These are phyloP conservation scores for Morpho deidamia DNA, from an alignment of 2,888 invertebrate genomes.

Conservation along the genomic window DNA sequence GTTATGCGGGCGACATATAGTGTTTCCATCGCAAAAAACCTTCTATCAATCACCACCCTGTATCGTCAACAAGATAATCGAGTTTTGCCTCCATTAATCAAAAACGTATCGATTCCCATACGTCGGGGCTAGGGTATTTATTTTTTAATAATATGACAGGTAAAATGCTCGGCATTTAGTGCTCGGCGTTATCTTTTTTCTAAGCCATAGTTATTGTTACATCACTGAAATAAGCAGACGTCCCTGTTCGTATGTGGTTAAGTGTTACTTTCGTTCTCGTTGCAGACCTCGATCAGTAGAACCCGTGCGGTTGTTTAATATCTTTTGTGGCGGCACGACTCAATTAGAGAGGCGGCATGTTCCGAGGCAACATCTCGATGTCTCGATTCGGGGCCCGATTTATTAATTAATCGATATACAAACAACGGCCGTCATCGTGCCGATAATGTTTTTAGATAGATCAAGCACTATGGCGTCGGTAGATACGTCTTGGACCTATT, in stretches of 20 bases:
- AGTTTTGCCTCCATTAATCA: slow-evolving; percentile 66
- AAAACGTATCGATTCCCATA: slow-evolving; percentile 68
- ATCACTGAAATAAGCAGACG: neutral
- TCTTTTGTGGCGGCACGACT: slow-evolving; percentile 70
- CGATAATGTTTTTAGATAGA: slow-evolving; percentile 57
- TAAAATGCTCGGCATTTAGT: slow-evolving; percentile 74
- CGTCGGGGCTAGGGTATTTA: slow-evolving; percentile 53
- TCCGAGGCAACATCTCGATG: slow-evolving; percentile 63
- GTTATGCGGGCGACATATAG: slow-evolving; percentile 46
- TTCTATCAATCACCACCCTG: slow-evolving; percentile 38
- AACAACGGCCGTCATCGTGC: slow-evolving; percentile 71
- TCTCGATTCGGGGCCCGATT: slow-evolving; percentile 67
- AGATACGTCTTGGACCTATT: slow-evolving; percentile 24
- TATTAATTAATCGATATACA: slow-evolving; percentile 79
- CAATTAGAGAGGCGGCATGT: slow-evolving; percentile 74
- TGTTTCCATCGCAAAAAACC: slow-evolving; percentile 34
- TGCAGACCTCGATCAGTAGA: slow-evolving; percentile 1
- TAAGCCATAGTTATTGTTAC: slow-evolving; percentile 24
- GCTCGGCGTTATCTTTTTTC: slow-evolving; percentile 48
- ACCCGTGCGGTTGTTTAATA: slow-evolving; percentile 40
- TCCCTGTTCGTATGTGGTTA: slow-evolving; percentile 13
- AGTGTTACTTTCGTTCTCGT: slow-evolving; percentile 24
- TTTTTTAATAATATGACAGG: slow-evolving; percentile 75
- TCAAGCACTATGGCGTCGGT: slow-evolving; percentile 30
- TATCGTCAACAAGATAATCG: slow-evolving; percentile 66